Base-by-base conservation (phyloP, 2,888 invertebrate genomes). In the Brachypterus glaber region DNA sequence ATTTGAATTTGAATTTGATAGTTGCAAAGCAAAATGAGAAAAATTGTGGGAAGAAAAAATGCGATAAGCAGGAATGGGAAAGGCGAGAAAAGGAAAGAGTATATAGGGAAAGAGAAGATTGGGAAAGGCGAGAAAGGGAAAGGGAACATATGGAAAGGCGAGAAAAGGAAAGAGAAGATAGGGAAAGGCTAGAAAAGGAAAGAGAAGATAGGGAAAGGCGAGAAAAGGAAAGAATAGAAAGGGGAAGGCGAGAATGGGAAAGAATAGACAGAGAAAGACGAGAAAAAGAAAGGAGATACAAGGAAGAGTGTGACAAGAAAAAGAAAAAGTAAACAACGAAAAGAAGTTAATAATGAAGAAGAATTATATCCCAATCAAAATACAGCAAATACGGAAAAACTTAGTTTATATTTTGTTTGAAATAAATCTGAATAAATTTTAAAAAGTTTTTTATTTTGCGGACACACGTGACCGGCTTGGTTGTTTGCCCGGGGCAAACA, bases 131-230 rank as follows among this genome's bases (percentile, higher is more conserved):
- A 42, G 59, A 39, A 70, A 68, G 26, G 30, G 32, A 35, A 34
- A 14, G 14, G 24, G 13, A 35, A 35, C 18, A 17, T 16, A 14
- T 24, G 27, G 17, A 69, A 67, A 64, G 55, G n/a, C n/a, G n/a
- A 66, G 61, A 39, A 67, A 69, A 55, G 52, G 45, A 67, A 59
- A 44, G 67, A 66, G 38, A 66, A 68, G 2, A 66, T 66, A 2
- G 50, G 50, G 35, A 25, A 34, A 35, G 32, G 18, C 27, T n/a
- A 29, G 12, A 21, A 29, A 29, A 26, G 26, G 25, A 8, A 15
- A 16, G n/a, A 31, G 33, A 17, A 24, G 30, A 27, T 30, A 33
- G 31, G 36, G 24, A 34, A 12, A 11, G 7, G 37, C 33, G 18
- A 33, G 21, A 34, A 1, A 7, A 13, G 32, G 27, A 30, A 29